These are phyloP conservation scores for Rousettus leschenaultii DNA, from an alignment of 2,113 vertebrate genomes.

Conservation along the genomic window DNA sequence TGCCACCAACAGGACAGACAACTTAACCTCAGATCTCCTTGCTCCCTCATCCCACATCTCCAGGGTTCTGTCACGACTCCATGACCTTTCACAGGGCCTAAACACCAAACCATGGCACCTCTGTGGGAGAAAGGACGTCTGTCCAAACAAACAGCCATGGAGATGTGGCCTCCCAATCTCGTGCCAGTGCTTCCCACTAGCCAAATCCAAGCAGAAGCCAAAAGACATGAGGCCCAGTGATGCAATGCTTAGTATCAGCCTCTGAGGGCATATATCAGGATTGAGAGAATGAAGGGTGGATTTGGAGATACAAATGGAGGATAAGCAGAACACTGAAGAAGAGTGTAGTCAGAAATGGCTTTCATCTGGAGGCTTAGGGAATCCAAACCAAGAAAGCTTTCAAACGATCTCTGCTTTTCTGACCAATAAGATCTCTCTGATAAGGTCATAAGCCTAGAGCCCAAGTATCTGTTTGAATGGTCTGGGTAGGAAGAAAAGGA, in stretches of 20 bases:
- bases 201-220: not conserved
- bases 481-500: not conserved
- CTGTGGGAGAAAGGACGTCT: not conserved
- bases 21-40: not conserved
- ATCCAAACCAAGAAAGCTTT: not conserved
- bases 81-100: not conserved
- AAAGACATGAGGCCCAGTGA: not conserved
- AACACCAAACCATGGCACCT: not conserved
- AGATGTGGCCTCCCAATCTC: not conserved
- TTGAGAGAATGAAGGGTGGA: not conserved
- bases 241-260: not conserved
- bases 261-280: not conserved
- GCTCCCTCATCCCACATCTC: not conserved
- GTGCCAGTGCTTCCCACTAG: not conserved
- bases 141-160: not conserved
- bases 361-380: not conserved
- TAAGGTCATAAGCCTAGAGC: not conserved
- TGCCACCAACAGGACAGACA: not conserved
- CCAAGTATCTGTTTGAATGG: not conserved
- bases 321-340: not conserved
- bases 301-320: not conserved
- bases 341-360: not conserved
- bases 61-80: not conserved
- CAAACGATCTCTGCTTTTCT: not conserved
- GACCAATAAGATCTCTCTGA: not conserved